Evolutionary conservation across 2,888 invertebrate species (phyloP).

Genomic region (Cenopis cana): DNA sequence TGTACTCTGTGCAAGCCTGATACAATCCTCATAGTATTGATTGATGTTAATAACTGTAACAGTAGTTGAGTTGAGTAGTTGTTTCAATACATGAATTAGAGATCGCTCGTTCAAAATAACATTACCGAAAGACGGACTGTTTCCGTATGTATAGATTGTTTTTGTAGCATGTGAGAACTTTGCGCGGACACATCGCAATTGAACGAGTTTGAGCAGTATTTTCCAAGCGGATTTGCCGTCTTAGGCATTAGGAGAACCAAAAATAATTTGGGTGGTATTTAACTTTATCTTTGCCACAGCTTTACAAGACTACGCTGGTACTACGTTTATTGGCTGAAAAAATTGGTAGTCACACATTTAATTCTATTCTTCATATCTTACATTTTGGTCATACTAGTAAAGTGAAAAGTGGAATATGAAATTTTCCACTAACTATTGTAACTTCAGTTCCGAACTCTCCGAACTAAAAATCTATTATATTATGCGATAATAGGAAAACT

Average conservation of each 20-base stretch:
- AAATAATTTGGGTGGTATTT: background rate
- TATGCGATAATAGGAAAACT: too few species aligned
- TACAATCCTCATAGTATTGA: slow-evolving; percentile 50
- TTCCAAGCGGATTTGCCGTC: background rate
- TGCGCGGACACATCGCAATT: slow-evolving; percentile 4
- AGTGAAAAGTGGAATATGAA: too few species aligned
- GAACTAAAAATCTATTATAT: too few species aligned
- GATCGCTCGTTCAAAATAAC: slow-evolving; percentile 3
- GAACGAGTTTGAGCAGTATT: slow-evolving; percentile 11
- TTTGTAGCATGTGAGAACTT: background rate
- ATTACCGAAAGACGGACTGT: background rate
- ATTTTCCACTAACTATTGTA: too few species aligned
- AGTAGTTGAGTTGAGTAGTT: background rate
- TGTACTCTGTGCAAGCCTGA: slow-evolving; percentile 58
- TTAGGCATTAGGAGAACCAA: background rate
- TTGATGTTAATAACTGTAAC: slow-evolving; percentile 45
- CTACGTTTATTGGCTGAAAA: too few species aligned
- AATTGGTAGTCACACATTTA: too few species aligned
- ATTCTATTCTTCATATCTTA: too few species aligned
- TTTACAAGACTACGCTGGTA: background rate
- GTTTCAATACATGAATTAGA: slow-evolving; percentile 15
- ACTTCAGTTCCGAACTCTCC: too few species aligned
- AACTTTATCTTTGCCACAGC: background rate
- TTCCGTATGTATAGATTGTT: background rate
- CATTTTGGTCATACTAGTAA: too few species aligned